Base-by-base conservation (phyloP, 1,140 invertebrate species). In the Aleiodes sp. region DNA sequence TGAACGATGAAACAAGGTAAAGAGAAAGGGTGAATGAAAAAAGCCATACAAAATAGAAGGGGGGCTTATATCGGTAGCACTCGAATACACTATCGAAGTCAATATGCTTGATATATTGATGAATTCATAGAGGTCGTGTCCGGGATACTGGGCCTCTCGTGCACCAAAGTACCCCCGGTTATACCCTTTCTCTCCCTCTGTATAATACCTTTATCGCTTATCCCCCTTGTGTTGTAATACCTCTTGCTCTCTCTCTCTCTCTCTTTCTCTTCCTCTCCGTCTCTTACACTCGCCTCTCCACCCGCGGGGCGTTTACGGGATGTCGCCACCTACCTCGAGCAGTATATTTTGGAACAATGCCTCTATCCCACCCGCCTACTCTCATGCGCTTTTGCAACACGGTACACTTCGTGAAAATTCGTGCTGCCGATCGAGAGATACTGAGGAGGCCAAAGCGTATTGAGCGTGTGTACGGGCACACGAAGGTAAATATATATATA, bases 301-400 rank as follows among this genome's bases (percentile, higher is more conserved):
- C 46, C 46, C 16, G 16, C 46, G n/a, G 43, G 68, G 68, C 68
- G 62, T 73, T 68, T 68, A 61, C 65, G 70, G 67, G 41, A 72
- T 70, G 70, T 75, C 73, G 73, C 73, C 73, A 75, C 73, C 73
- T 75, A 75, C 73, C 70, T 70, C 71, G 73, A 72, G 68, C 73
- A 72, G 73, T 75, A 72, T 72, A 75, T 75, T 75, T 75, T 70
- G 71, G 66, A 75, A 75, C 73, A 75, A 75, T 75, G 73, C 73
- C 57, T 68, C 70, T 74, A 70, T 68, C 52, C 56, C 52, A 39
- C 46, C 72, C 60, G 64, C 70, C 65, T 71, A 64, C 70, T 71
- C 29, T 43, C 28, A 39, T 46, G 28, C 37, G 39, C 62, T 52
- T 29, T 31, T 65, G 66, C 66, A 61, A 41, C 67, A 56, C n/a